phyloP scores from a whole-genome alignment of 2,888 invertebrate species.

The Rhagonycha lutea region DNA sequence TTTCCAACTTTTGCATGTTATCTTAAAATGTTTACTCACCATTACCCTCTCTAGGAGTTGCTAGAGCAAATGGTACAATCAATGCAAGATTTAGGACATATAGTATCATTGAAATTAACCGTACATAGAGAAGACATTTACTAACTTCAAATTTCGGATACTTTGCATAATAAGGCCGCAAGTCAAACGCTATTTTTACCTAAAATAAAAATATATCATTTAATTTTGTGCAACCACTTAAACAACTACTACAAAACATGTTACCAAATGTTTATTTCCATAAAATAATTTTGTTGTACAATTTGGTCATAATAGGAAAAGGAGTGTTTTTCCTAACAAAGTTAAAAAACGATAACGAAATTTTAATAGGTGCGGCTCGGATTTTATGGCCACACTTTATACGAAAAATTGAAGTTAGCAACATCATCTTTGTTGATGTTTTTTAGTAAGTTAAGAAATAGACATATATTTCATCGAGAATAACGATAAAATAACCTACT shows the following conservation, averaged over 20 bases:
- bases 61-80: not conserved
- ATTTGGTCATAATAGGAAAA: no score
- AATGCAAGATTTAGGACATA: not conserved
- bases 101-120: not conserved
- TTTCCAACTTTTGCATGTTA: no score
- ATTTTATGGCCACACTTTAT: no score
- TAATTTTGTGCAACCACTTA: no score
- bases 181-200: not conserved
- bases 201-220: not conserved
- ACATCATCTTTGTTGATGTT: no score
- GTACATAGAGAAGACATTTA: not conserved
- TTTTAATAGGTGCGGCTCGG: no score
- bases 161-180: not conserved
- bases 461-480: no score
- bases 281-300: no score
- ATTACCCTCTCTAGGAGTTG: not conserved
- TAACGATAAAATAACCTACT: constrained; percentile 14
- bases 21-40: not conserved
- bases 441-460: no score
- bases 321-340: not conserved
- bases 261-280: no score
- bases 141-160: not conserved
- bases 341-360: not conserved
- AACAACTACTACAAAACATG: no score
- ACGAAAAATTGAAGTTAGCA: no score